Evolutionary conservation across 1,140 invertebrate genomes (phyloP), one percentile per base, ranked within the genome.

Genomic region (Sitodiplosis mosellana): DNA sequence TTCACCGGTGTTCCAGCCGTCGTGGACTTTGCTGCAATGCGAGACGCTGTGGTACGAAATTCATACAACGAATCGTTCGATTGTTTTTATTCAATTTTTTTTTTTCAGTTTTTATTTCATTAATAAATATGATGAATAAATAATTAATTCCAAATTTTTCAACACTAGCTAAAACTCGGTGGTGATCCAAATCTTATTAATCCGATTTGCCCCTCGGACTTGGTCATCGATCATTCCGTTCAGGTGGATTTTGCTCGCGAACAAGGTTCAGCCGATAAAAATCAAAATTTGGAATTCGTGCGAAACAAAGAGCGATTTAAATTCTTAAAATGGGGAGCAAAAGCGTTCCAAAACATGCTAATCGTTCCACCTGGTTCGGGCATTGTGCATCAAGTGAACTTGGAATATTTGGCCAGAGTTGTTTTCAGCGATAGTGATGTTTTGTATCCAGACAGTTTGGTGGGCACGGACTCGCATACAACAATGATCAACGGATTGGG

Each of bases 381-480:
- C 10, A 99, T 99, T 51, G 88, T 96, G 0, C 95, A 99, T 70
- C 91, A 99, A 75, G 92, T 98, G 0, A 98, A 98, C 67, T 69
- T 98, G 53, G 93, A 98, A 62, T 95, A 94, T 60, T 63, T 98
- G 38, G 92, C 90, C 0, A 72, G 92, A 49, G 90, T 97, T n/a
- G 93, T 97, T 2, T 98, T 96, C 59, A 69, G 76, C 18, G 66
- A 73, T 48, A 66, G 65, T 4, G 60, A 61, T 48, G 51, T 70
- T 34, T 63, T 97, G 1, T 92, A 94, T 64, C 94, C 93, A 0
- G 95, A 99, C 61, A 91, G 87, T 47, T 78, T 99, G 33, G 93
- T 99, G n/a, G 95, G 95, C 11, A 97, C 94, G 0, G 95, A 99
- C 72, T 93, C 88, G 6, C 95, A 99, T 58, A 99, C 95, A 7